Base-by-base conservation (phyloP, 1,140 invertebrate species). In the Laodelphax striatellus region DNA sequence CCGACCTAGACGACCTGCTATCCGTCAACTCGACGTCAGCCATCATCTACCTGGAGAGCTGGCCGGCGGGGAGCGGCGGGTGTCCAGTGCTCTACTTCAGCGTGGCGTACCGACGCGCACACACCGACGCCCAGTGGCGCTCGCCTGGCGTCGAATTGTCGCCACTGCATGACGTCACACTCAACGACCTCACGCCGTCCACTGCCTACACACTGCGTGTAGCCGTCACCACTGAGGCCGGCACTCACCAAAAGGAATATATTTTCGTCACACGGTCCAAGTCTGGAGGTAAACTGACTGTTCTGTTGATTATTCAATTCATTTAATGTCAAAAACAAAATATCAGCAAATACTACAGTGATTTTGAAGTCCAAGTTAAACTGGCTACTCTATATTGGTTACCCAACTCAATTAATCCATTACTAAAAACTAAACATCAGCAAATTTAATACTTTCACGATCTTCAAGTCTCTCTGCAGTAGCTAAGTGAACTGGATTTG, bases 191-290 rank as follows among this genome's bases (percentile, higher is more conserved):
- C 62, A 74, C 79, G 31, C 81, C 87, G 0, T 86, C 83, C 1
- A 85, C 84, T 10, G 87, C 86, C 82, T 91, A 92, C 71, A 82
- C 82, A 65, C 70, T 93, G 63, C 79, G 83, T 65, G 77, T 93
- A 14, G 83, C 83, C 0, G 90, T 87, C 1, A 80, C 85, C 64
- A 91, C 87, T 68, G 87, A 89, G 58, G 88, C 90, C 14, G 90
- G 89, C 0, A 79, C 77, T 50, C 82, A 83, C 0, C 77, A 79
- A 19, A 81, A 80, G 31, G 80, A 84, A 56, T 88, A 87, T 74
- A 82, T 87, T 70, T 90, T 92, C 69, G 83, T 87, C 4, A 94
- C 90, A 5, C 81, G 87, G 13, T 88, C 86, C 13, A 75, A 84
- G 42, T 80, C 80, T 64, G 90, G 90, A 69, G 82, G 85, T 85